phyloP scores from a whole-genome alignment of 2,797 vertebrate species.

The Acipenser ruthenus region DNA sequence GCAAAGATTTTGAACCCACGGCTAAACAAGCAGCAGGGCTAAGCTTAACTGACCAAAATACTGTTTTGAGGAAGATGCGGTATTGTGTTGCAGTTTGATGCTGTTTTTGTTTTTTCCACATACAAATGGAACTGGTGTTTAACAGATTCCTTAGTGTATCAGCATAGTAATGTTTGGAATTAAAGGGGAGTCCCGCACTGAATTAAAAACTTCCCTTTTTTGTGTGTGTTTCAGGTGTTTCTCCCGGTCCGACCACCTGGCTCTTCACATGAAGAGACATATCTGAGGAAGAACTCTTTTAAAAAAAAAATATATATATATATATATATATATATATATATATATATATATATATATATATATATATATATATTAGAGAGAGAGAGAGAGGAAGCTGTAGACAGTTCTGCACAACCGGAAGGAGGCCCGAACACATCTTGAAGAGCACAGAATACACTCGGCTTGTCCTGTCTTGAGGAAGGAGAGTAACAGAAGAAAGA shows the following conservation, averaged over 20 bases:
- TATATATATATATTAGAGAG: too few species aligned
- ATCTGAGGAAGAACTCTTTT: constrained; percentile 51
- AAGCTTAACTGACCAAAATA: too few species aligned
- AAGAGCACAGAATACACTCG: not conserved
- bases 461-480: not conserved
- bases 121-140: not conserved
- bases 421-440: not conserved
- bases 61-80: too few species aligned
- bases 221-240: constrained; percentile 81
- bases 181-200: too few species aligned
- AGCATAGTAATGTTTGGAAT: not conserved
- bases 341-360: too few species aligned
- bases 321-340: too few species aligned
- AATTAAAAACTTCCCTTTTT: constrained; percentile 18
- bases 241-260: constrained; percentile 97
- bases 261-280: constrained; percentile 98
- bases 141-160: too few species aligned
- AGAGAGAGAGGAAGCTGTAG: constrained; percentile 6
- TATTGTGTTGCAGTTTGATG: too few species aligned
- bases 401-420: constrained; percentile 1
- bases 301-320: not conserved
- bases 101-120: too few species aligned
- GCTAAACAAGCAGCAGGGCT: too few species aligned
- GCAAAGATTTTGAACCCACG: too few species aligned
- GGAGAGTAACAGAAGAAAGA: constrained; percentile 18